Percentiles rank a stretch among this genome's conserved stretches.
These are phyloP conservation scores for Phaethon lepturus DNA, from an alignment of 2,113 vertebrate species.

Conservation along the genomic window DNA sequence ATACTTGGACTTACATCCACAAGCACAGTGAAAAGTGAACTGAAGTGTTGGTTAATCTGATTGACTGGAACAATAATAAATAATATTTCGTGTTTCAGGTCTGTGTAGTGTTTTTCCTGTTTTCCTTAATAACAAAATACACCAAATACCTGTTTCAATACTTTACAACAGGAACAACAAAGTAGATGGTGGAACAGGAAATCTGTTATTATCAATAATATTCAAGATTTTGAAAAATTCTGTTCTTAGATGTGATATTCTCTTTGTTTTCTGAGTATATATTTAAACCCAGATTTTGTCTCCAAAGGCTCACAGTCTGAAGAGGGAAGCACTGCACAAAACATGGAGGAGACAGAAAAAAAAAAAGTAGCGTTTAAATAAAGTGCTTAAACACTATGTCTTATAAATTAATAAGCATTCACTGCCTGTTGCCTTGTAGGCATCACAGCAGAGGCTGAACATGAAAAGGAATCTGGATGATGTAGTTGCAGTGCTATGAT, in stretches of 20 bases:
- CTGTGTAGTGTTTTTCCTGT: neutral
- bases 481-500: neutral
- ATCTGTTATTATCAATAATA: neutral
- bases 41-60: neutral
- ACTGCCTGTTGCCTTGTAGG: neutral
- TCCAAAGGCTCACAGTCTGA: neutral
- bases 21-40: neutral
- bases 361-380: neutral
- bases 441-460: neutral
- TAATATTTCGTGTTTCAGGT: neutral
- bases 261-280: neutral
- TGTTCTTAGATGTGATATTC: neutral
- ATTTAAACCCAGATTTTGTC: neutral
- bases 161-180: neutral
- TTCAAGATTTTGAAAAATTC: neutral
- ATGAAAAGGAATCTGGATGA: neutral
- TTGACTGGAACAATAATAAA: neutral
- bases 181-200: neutral
- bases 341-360: fast-evolving
- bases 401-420: neutral
- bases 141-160: neutral
- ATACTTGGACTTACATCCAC: neutral
- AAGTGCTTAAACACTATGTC: fast-evolving
- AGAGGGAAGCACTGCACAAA: neutral
- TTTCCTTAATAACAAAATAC: neutral